A percentile compares a stretch with the other conserved stretches of the same genome.
Evolutionary conservation across 2,113 vertebrate genomes (phyloP).

Genomic region (Columba livia): DNA sequence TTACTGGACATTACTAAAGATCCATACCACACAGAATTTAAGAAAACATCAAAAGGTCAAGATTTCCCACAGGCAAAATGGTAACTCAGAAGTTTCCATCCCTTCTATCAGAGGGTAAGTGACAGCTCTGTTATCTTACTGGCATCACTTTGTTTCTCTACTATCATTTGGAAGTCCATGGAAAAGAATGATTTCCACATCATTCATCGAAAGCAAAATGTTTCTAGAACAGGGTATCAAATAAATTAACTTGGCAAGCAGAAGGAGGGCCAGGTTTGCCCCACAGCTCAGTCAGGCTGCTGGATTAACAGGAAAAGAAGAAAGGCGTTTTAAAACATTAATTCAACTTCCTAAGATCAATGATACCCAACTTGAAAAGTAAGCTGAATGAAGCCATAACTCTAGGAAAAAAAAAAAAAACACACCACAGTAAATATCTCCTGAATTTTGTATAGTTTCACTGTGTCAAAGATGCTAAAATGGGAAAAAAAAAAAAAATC

Average conservation of each 20-base stretch:
- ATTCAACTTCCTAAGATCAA: neutral
- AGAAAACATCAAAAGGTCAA: neutral
- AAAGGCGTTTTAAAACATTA: rapidly evolving
- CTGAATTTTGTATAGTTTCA: neutral
- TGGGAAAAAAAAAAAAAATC: too few relatives aligned
- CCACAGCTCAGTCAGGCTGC: neutral
- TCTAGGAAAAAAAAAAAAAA: rapidly evolving
- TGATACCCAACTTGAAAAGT: neutral
- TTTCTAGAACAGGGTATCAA: neutral
- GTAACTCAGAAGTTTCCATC: neutral
- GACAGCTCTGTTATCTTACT: neutral
- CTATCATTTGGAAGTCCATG: neutral
- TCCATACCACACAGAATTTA: neutral
- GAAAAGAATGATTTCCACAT: neutral
- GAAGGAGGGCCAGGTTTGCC: neutral
- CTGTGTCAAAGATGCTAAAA: neutral
- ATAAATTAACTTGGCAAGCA: neutral
- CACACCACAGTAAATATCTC: neutral
- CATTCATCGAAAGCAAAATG: neutral
- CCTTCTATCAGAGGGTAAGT: rapidly evolving
- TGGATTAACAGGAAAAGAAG: neutral
- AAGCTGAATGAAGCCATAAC: neutral
- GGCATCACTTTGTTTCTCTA: neutral
- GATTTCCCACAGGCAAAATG: neutral
- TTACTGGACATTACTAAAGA: neutral